Conservation (phyloP, 2,797 vertebrate species). For the Pagetopsis macropterus region DNA sequence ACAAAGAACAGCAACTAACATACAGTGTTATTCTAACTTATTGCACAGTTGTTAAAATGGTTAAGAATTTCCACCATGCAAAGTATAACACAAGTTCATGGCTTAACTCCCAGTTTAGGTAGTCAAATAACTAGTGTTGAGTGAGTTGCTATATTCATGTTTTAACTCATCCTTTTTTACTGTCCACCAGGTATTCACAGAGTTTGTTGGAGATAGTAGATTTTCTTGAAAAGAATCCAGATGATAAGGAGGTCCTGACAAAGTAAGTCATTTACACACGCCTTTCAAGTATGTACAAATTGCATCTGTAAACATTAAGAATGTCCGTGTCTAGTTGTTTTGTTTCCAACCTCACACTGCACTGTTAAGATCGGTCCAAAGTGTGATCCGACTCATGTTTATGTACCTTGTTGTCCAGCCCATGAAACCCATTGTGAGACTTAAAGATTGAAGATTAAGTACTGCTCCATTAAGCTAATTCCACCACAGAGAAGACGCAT, state of each 20-base stretch:
- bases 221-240: conserved; percentile 90
- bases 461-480: background rate
- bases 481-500: background rate
- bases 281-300: background rate
- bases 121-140: background rate
- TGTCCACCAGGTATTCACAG: conserved; percentile 90
- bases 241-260: conserved; percentile 89
- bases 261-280: conserved; percentile 81
- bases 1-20: conserved; percentile 9
- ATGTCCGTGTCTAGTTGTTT: background rate
- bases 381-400: background rate
- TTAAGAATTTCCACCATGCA: background rate
- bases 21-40: background rate
- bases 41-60: background rate
- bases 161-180: background rate
- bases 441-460: background rate
- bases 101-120: background rate
- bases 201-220: conserved; percentile 94
- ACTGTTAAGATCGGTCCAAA: background rate
- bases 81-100: background rate
- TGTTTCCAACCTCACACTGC: background rate
- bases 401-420: background rate
- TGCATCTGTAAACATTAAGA: background rate
- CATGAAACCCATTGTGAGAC: background rate
- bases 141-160: background rate